Evolutionary conservation across 1,140 invertebrate species (phyloP), one percentile per base, ranked within the genome.

Genomic region (Scaptomyza graminum): DNA sequence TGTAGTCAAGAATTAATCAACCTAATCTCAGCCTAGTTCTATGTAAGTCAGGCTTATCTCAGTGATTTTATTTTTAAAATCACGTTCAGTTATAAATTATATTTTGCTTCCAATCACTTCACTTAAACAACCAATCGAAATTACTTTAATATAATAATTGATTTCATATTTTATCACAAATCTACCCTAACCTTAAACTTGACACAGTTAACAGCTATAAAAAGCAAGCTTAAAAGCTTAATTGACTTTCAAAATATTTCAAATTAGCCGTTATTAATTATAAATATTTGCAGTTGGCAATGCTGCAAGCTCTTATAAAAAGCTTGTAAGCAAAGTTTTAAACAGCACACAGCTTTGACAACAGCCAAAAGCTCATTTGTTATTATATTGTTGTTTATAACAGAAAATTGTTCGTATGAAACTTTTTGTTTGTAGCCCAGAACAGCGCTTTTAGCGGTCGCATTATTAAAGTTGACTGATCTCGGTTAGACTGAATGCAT

Each of bases 371-470:
- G 71, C 65, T 74, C 57, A 8, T 61, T 67, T 61, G 51, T 61
- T 63, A 56, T 69, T n/a, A n/a, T n/a, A n/a, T n/a, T n/a, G n/a
- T n/a, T 68, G 57, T 69, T 69, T 54, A 43, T 16, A 60, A 47
- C 52, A 59, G 52, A 51, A 3, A 37, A 13, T 3, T 18, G 18
- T 1, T 18, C 18, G 18, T 18, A 18, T 18, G 18, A 25, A 13
- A 41, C n/a, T 22, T 18, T n/a, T 44, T 6, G n/a, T 9, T 34
- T 11, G 8, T 25, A 44, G 15, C 0, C 44, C 54, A 25, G 15
- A 9, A 4, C 15, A 47, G 16, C 43, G 34, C 9, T 25, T 41
- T 41, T 41, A 34, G 37, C 37, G 37, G 37, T 41, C 37, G 31
- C 46, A 13, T 13, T 46, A 49, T 54, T 55, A 49, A 56, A 72